These are phyloP conservation scores for Taphrorychus bicolor DNA, from an alignment of 2,888 invertebrate genomes.

Conservation along the genomic window DNA sequence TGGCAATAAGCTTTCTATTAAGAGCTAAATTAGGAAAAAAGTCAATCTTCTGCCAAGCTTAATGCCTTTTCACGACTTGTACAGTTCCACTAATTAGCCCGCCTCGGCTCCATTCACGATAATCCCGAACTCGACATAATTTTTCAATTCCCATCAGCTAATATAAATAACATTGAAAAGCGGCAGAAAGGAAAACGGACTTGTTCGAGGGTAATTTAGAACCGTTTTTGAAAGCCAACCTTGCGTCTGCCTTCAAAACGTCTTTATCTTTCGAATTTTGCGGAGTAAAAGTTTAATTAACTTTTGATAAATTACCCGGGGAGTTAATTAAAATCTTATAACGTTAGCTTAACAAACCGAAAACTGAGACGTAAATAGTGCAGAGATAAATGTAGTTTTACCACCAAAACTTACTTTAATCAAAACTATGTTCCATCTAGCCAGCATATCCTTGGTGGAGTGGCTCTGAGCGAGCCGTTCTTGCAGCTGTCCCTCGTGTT, in stretches of 20 bases:
- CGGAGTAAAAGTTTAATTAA: neutral
- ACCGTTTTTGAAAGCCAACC: neutral
- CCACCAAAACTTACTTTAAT: slow-evolving; percentile 73
- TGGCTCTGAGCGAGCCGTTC: slow-evolving; percentile 88
- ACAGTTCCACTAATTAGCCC: neutral
- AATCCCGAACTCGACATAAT: neutral
- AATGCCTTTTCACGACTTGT: neutral
- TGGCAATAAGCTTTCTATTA: too few relatives aligned
- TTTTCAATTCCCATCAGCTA: neutral
- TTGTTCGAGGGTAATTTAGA: neutral
- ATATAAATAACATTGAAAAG: neutral
- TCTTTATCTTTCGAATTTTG: neutral
- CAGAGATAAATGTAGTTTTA: too few relatives aligned
- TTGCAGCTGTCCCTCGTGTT: slow-evolving; percentile 89
- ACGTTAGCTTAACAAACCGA: neutral
- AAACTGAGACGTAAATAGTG: neutral
- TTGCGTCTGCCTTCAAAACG: neutral
- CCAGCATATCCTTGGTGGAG: slow-evolving; percentile 84
- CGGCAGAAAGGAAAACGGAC: neutral
- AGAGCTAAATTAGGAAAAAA: too few relatives aligned
- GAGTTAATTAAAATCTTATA: neutral
- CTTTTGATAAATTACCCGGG: neutral
- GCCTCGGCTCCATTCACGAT: neutral
- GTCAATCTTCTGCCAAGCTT: too few relatives aligned
- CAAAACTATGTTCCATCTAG: slow-evolving; percentile 81